Evolutionary conservation across 1,140 invertebrate genomes (phyloP).

Genomic region (Zophobas atratus): DNA sequence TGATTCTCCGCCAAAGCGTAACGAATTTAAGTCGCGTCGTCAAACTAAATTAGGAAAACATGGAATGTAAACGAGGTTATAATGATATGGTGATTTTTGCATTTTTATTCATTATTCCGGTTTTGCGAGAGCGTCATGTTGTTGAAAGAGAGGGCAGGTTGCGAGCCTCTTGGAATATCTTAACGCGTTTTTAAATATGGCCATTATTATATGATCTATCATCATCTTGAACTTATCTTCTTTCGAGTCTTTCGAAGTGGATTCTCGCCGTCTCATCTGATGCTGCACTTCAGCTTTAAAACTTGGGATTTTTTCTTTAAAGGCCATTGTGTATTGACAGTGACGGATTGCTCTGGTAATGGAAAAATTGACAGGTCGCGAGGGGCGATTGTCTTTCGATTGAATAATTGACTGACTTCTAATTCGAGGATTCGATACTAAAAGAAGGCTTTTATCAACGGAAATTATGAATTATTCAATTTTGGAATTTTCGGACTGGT

Average conservation of each 20-base stretch:
- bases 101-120: conserved; percentile 56
- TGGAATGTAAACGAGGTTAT: conserved; percentile 56
- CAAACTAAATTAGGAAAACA: conserved; percentile 52
- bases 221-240: conserved; percentile 46
- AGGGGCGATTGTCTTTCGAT: conserved; percentile 33
- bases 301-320: conserved; percentile 4
- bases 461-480: conserved; percentile 20
- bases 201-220: conserved; percentile 51
- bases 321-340: conserved; percentile 37
- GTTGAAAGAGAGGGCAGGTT: conserved; percentile 32
- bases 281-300: conserved; percentile 22
- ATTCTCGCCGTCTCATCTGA: conserved; percentile 23
- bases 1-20: conserved; percentile 38
- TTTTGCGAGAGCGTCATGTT: conserved; percentile 40
- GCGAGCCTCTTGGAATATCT: conserved; percentile 34
- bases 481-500: background rate
- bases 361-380: conserved; percentile 31
- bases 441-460: conserved; percentile 2
- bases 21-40: conserved; percentile 46
- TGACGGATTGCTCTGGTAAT: conserved; percentile 36
- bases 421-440: conserved; percentile 11
- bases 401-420: conserved; percentile 36
- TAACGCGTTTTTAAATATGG: conserved; percentile 52
- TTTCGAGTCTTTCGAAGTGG: conserved; percentile 31
- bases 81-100: conserved; percentile 58